Percentiles rank a stretch among this genome's conserved stretches.
phyloP scores from a whole-genome alignment of 2,797 vertebrate species.

The Arnoldichthys spilopterus region DNA sequence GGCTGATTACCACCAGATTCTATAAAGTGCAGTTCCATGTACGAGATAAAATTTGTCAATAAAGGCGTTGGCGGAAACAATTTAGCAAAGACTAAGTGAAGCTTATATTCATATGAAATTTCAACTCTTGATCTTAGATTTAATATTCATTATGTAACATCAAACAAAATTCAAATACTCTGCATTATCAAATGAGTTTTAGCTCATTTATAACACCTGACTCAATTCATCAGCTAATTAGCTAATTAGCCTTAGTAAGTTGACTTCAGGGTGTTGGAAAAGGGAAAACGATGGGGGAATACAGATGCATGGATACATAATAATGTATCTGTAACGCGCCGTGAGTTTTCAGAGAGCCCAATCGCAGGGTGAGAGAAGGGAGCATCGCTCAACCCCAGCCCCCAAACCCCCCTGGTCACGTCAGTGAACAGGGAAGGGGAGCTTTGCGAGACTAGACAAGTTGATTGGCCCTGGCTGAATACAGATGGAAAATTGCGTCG shows the following conservation, averaged over 20 bases:
- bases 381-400: no score
- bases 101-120: background rate
- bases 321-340: background rate
- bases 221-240: background rate
- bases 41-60: background rate
- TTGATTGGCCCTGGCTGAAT: no score
- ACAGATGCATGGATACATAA: background rate
- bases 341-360: no score
- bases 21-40: background rate
- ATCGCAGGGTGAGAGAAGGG: background rate
- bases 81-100: background rate
- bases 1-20: background rate
- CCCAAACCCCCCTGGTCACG: no score
- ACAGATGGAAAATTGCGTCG: no score
- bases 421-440: no score
- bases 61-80: background rate
- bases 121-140: background rate
- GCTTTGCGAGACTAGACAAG: no score
- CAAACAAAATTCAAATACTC: background rate
- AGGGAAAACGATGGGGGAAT: background rate
- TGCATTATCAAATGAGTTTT: constrained; percentile 9
- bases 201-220: background rate
- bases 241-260: background rate
- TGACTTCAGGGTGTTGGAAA: background rate
- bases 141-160: background rate